A percentile compares a stretch with the other conserved stretches of the same genome.
Conservation (phyloP, 2,888 invertebrate genomes). For the Omphaloscelis lunosa region DNA sequence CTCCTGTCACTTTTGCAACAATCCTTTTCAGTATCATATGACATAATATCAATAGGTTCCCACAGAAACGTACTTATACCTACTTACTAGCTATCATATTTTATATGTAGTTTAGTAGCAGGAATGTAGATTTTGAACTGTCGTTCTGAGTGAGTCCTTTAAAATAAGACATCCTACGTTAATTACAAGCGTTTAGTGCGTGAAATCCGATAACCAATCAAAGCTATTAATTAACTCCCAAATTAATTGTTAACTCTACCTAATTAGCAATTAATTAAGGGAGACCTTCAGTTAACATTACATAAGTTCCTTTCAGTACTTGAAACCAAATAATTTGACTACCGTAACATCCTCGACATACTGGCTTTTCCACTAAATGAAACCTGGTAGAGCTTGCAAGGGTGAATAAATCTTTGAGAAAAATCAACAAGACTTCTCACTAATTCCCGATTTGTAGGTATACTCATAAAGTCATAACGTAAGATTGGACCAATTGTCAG, state of each 20-base stretch:
- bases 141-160: neutral
- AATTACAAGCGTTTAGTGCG: slow-evolving; percentile 23
- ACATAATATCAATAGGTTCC: too few relatives aligned
- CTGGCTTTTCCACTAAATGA: slow-evolving; percentile 2
- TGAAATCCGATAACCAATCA: slow-evolving; percentile 45
- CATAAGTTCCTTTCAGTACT: slow-evolving; percentile 27
- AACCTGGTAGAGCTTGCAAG: neutral
- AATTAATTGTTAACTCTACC: slow-evolving; percentile 27
- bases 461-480: too few relatives aligned
- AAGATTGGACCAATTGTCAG: too few relatives aligned
- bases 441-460: too few relatives aligned
- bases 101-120: neutral
- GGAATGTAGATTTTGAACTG: neutral
- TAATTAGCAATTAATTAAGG: slow-evolving; percentile 22
- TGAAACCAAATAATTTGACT: slow-evolving; percentile 24
- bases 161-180: neutral
- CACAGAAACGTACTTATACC: too few relatives aligned
- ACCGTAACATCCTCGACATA: slow-evolving; percentile 30
- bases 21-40: neutral
- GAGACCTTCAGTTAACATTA: slow-evolving; percentile 37
- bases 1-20: neutral
- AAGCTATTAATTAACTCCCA: slow-evolving; percentile 13
- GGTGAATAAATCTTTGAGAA: too few relatives aligned
- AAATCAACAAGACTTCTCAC: too few relatives aligned
- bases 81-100: too few relatives aligned